Evolutionary conservation across 1,140 invertebrate species (phyloP), one percentile per base, ranked within the genome.

Genomic region (Bombyx mandarina): DNA sequence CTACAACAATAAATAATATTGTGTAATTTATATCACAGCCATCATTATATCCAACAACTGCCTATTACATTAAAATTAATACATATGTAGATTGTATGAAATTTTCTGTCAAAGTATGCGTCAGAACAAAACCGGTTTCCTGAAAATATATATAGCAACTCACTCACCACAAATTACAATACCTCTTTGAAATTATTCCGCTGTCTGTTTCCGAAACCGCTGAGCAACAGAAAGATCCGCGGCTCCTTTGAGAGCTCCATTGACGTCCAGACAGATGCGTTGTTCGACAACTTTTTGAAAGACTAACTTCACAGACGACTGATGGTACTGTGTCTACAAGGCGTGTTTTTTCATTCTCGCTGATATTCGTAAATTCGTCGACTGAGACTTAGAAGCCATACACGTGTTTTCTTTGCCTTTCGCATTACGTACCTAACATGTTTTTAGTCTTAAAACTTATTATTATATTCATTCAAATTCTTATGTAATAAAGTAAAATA

Each of bases 261-360:
- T 78, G 71, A 77, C 57, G 71, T 63, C 65, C 60, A 74, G 69
- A 69, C 73, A 77, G 71, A 69, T 73, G 66, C 68, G 65, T 66
- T 65, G 67, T 71, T 72, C 43, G 35, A 49, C 61, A 77, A 80
- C 66, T 77, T 82, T 84, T 76, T 76, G 71, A 81, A 79, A 82
- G 72, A 61, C 52, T 65, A 82, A 82, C 75, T 82, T 79, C 55
- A 56, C 71, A 82, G 79, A 82, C 79, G 50, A 59, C 61, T 60
- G 57, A 55, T 45, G 48, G 58, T 64, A 52, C 47, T 46, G 56
- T 65, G 56, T 54, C 56, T 54, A 49, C 49, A 12, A 56, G 26
- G 43, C 49, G 58, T 51, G 12, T 46, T 60, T 67, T 57, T 52
- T 51, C 42, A 53, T 43, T 26, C 43, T 7, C 43, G 9, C 43